phyloP scores from a whole-genome alignment of 1,140 invertebrate genomes.

The Drosophila pruinosa region DNA sequence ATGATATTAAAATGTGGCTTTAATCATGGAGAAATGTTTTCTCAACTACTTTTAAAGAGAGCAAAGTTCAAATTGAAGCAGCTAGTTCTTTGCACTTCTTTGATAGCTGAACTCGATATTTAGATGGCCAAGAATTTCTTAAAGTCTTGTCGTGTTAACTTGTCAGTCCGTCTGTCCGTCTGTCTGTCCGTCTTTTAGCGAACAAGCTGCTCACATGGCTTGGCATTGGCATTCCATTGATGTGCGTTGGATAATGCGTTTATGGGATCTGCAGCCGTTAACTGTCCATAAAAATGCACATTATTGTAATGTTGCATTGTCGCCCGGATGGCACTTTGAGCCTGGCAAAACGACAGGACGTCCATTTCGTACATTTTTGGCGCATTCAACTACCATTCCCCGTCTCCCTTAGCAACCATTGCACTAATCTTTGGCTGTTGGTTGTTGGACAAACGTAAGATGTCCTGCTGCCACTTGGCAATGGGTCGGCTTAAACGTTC shows the following conservation, averaged over 20 bases:
- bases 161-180: not conserved
- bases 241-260: conserved; percentile 70
- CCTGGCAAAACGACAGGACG: conserved; percentile 58
- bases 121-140: not conserved
- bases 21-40: too few species aligned
- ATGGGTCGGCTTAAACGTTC: conserved; percentile 48
- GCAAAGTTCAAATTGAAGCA: too few species aligned
- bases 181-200: not conserved
- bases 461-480: conserved; percentile 31
- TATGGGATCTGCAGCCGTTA: conserved; percentile 76
- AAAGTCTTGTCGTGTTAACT: conserved; percentile 1
- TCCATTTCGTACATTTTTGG: conserved; percentile 16
- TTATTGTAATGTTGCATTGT: conserved; percentile 80
- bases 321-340: conserved; percentile 60
- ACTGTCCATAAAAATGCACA: conserved; percentile 78
- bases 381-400: conserved; percentile 4
- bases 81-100: not conserved
- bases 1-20: too few species aligned
- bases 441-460: conserved; percentile 4
- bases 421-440: conserved; percentile 32
- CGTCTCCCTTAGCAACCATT: not conserved
- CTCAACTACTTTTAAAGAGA: too few species aligned
- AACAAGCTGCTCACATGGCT: not conserved
- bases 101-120: not conserved
- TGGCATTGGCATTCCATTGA: conserved; percentile 49